Conservation (phyloP, 2,113 vertebrate genomes). For the Platichthys stellatus region DNA sequence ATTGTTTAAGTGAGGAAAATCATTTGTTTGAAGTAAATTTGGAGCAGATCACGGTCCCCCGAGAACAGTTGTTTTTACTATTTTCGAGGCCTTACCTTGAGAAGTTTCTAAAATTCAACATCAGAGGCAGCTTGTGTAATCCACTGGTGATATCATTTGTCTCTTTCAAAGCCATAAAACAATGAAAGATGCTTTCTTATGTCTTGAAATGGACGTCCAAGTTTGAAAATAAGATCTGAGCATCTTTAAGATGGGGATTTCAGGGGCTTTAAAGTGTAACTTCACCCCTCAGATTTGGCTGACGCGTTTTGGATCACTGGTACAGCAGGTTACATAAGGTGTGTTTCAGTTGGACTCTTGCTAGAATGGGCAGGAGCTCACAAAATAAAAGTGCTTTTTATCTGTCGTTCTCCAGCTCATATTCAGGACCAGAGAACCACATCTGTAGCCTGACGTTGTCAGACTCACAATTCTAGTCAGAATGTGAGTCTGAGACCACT, state of each 20-base stretch:
- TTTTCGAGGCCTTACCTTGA: neutral
- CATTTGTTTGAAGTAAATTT: neutral
- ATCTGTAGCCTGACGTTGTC: too few species aligned
- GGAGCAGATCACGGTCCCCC: neutral
- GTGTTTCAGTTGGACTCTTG: constrained; percentile 51
- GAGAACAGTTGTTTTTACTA: constrained; percentile 3
- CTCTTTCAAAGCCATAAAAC: constrained; percentile 18
- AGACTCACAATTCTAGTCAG: too few species aligned
- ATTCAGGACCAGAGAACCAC: constrained; percentile 19
- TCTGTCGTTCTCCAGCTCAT: constrained; percentile 52
- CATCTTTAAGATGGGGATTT: neutral
- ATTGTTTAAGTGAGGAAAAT: too few species aligned
- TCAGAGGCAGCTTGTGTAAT: constrained; percentile 11
- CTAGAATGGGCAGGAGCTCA: constrained; percentile 28
- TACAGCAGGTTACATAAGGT: constrained; percentile 5
- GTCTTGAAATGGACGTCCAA: constrained; percentile 4
- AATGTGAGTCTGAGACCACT: too few species aligned
- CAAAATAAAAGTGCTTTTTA: constrained; percentile 31
- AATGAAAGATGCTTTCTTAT: neutral
- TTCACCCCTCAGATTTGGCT: too few species aligned
- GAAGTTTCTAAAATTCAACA: neutral
- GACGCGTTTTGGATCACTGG: too few species aligned
- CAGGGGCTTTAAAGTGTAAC: too few species aligned
- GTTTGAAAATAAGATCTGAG: neutral
- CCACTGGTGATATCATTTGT: constrained; percentile 8